These are phyloP conservation scores for Leguminivora glycinivorella DNA, from an alignment of 1,140 invertebrate genomes.

Conservation along the genomic window DNA sequence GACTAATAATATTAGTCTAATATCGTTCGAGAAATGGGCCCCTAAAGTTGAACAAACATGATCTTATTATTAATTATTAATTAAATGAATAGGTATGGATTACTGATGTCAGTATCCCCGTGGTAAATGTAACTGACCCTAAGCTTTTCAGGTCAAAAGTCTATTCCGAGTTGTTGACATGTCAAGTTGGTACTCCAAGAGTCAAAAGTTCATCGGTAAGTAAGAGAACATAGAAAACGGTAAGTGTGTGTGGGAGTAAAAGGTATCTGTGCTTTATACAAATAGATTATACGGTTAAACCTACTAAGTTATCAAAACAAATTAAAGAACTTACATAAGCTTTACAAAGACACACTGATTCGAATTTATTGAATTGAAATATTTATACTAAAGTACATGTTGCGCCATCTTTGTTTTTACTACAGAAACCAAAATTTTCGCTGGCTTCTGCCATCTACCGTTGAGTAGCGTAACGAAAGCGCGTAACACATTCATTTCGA, in stretches of 20 bases:
- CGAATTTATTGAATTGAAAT: not conserved
- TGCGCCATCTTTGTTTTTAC: not conserved
- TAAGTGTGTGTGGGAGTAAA: not conserved
- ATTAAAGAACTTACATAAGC: not conserved
- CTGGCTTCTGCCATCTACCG: not conserved
- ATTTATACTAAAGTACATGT: not conserved
- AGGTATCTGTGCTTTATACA: not conserved
- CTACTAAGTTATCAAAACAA: not conserved
- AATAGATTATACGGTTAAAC: not conserved
- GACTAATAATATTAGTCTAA: too few relatives aligned
- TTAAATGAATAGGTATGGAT: too few relatives aligned
- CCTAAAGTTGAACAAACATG: too few relatives aligned
- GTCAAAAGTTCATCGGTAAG: constrained; percentile 20
- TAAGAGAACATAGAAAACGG: not conserved
- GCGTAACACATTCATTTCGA: too few relatives aligned
- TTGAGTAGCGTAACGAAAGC: not conserved
- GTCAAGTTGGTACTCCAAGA: constrained; percentile 22
- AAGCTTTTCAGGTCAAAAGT: constrained; percentile 3
- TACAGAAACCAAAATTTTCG: not conserved
- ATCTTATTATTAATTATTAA: too few relatives aligned
- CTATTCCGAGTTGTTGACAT: not conserved
- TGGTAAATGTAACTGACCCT: not conserved
- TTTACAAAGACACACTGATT: not conserved
- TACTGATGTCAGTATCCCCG: too few relatives aligned
- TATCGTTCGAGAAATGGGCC: too few relatives aligned